Percentiles rank a stretch among this genome's conserved stretches.
Conservation (phyloP, 2,113 vertebrate species). For the Myocastor coypus region DNA sequence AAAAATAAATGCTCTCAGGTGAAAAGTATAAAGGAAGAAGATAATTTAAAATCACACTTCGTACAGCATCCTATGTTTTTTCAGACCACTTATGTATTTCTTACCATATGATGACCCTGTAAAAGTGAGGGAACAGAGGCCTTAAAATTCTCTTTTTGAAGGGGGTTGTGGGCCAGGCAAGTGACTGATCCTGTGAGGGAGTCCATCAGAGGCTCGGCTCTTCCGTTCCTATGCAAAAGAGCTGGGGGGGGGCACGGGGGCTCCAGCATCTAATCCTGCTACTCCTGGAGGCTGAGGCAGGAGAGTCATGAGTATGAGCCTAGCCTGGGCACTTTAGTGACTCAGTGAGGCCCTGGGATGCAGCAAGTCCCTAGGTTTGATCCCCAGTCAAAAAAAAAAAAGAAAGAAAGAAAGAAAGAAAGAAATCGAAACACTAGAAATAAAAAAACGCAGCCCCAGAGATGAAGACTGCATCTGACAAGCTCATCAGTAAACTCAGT, state of each 20-base stretch:
- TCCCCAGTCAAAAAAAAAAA: neutral
- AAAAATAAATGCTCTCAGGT: constrained; percentile 61
- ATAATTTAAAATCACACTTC: constrained; percentile 44
- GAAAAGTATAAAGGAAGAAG: neutral
- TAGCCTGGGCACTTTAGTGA: neutral
- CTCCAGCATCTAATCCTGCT: neutral
- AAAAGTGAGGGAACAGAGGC: neutral
- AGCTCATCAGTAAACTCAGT: neutral
- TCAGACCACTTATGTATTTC: neutral
- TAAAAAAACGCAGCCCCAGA: neutral
- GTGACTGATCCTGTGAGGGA: neutral
- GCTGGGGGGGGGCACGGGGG: neutral
- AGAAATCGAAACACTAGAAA: constrained; percentile 18
- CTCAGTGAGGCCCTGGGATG: neutral
- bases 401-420: too few species aligned
- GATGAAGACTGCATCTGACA: neutral
- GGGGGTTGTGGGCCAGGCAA: neutral
- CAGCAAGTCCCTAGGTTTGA: neutral
- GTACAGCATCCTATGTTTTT: neutral
- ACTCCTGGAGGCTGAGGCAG: neutral
- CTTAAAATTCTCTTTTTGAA: constrained; percentile 3
- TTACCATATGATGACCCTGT: neutral
- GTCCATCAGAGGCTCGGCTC: neutral
- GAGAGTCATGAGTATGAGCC: neutral
- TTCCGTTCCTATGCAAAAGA: constrained; percentile 2